Evolutionary conservation across 2,888 invertebrate genomes (phyloP).

Genomic region (Odontomyia ornata): DNA sequence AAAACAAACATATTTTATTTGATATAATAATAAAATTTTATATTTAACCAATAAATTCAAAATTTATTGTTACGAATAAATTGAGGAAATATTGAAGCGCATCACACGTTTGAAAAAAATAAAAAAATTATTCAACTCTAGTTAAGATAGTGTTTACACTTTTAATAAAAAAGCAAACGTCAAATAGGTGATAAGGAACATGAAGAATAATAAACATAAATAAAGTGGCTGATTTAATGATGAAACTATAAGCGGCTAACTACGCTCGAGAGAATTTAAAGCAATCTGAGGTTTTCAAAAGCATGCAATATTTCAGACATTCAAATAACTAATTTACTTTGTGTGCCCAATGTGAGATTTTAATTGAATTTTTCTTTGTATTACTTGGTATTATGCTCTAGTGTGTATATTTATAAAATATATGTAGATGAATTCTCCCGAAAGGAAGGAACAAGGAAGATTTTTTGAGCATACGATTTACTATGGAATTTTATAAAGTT

Average conservation of each 20-base stretch:
- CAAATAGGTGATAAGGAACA: background rate
- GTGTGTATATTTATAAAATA: background rate
- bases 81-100: background rate
- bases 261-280: slow-evolving; percentile 19
- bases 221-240: background rate
- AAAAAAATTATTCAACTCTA: background rate
- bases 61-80: background rate
- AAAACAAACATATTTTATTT: slow-evolving; percentile 28
- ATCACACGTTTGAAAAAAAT: background rate
- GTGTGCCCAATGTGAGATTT: background rate
- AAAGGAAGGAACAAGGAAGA: background rate
- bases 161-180: background rate
- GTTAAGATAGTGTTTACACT: slow-evolving; percentile 22
- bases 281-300: slow-evolving; percentile 34
- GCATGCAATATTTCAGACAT: slow-evolving; percentile 28
- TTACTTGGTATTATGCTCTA: background rate
- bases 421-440: background rate
- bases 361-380: slow-evolving; percentile 14
- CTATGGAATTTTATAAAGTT: slow-evolving; percentile 7
- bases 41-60: background rate
- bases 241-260: background rate
- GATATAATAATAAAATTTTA: background rate
- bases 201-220: background rate
- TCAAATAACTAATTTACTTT: slow-evolving; percentile 2
- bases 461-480: background rate